phyloP scores from a whole-genome alignment of 2,113 vertebrate species.

The Athene noctua region DNA sequence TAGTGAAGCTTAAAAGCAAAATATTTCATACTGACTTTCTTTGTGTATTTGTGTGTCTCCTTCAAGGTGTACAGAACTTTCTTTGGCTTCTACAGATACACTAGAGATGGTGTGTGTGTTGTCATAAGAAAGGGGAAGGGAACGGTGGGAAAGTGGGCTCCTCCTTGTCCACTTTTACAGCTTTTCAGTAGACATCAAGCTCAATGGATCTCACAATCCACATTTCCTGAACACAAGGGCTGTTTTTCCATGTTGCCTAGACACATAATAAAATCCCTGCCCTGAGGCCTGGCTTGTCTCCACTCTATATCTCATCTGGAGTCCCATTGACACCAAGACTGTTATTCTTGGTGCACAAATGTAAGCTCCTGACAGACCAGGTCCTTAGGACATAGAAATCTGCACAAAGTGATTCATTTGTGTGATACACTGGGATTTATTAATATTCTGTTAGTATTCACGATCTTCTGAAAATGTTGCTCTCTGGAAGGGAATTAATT shows the following conservation, averaged over 20 bases:
- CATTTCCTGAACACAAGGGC: neutral
- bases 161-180: neutral
- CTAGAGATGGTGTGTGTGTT: neutral
- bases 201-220: neutral
- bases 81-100: neutral
- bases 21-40: neutral
- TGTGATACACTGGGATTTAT: neutral
- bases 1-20: neutral
- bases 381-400: neutral
- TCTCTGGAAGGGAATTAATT: neutral
- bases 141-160: neutral
- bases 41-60: neutral
- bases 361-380: neutral
- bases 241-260: neutral
- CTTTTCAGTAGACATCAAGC: neutral
- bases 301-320: neutral
- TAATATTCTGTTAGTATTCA: neutral
- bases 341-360: neutral
- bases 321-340: neutral
- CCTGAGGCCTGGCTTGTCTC: neutral
- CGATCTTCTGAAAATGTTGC: neutral
- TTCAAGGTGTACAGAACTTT: neutral
- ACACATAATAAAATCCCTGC: neutral
- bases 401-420: neutral
- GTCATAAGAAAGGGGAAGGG: neutral